phyloP scores from a whole-genome alignment of 2,797 vertebrate species.

The Ciconia nigra region DNA sequence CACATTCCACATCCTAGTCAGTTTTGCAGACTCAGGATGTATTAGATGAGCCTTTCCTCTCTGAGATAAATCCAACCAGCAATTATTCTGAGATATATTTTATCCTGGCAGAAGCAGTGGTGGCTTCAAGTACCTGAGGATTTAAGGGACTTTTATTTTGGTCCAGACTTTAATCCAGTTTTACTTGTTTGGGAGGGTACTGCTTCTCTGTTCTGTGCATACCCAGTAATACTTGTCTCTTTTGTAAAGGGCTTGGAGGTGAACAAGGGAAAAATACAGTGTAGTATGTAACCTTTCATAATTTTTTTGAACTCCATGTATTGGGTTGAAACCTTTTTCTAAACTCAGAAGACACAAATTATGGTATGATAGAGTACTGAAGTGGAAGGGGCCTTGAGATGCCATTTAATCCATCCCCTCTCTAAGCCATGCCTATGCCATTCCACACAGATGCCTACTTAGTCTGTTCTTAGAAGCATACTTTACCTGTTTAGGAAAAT shows the following conservation, averaged over 20 bases:
- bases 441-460: neutral
- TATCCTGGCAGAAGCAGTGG: neutral
- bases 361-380: neutral
- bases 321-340: neutral
- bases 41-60: neutral
- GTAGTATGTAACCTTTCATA: neutral
- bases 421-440: neutral
- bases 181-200: neutral
- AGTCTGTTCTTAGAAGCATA: neutral
- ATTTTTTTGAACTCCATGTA: neutral
- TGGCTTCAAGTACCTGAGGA: neutral
- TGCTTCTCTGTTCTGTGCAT: neutral
- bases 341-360: neutral
- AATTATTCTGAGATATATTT: neutral
- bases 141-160: neutral
- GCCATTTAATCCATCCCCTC: neutral
- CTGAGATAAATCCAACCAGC: neutral
- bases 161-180: neutral
- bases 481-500: neutral
- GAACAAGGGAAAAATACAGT: neutral
- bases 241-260: neutral
- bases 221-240: neutral
- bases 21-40: slow-evolving; percentile 19
- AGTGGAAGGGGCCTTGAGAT: neutral
- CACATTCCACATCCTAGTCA: neutral